A percentile compares a stretch with the other conserved stretches of the same genome.
These are phyloP conservation scores for Digitonthophagus gazella DNA, from an alignment of 2,888 invertebrate species.

Conservation along the genomic window DNA sequence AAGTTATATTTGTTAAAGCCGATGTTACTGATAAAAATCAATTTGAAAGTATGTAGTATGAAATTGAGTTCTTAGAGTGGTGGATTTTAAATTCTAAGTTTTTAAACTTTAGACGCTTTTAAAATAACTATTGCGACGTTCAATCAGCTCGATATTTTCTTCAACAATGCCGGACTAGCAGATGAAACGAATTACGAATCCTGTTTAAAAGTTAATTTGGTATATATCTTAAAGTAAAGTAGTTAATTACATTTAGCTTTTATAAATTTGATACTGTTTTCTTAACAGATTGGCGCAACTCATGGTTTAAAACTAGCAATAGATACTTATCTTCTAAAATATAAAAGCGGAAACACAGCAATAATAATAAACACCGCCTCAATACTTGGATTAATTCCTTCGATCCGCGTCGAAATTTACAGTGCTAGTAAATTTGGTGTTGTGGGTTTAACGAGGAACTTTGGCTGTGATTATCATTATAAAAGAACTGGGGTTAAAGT, in stretches of 20 bases:
- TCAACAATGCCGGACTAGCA: background rate
- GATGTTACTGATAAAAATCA: background rate
- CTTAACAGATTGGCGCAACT: constrained; percentile 47
- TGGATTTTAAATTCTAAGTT: no score
- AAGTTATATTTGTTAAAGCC: background rate
- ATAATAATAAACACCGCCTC: constrained; percentile 53
- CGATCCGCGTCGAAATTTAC: constrained; percentile 45
- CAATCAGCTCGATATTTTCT: background rate
- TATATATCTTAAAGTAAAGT: background rate
- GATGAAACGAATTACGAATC: constrained; percentile 5
- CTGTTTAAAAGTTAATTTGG: background rate
- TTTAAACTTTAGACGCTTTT: constrained; percentile 1
- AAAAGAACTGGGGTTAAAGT: constrained; percentile 47
- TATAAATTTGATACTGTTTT: background rate
- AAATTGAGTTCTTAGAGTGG: no score
- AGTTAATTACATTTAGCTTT: background rate
- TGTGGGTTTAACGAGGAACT: constrained; percentile 40
- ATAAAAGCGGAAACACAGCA: constrained; percentile 52
- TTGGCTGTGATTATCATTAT: constrained; percentile 41
- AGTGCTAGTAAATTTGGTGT: constrained; percentile 47
- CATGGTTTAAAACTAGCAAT: constrained; percentile 49
- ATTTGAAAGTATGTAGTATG: no score
- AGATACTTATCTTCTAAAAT: constrained; percentile 51
- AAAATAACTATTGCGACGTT: background rate
- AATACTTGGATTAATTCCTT: constrained; percentile 44